Conservation (phyloP, 2,113 vertebrate genomes). For the Colossoma macropomum region DNA sequence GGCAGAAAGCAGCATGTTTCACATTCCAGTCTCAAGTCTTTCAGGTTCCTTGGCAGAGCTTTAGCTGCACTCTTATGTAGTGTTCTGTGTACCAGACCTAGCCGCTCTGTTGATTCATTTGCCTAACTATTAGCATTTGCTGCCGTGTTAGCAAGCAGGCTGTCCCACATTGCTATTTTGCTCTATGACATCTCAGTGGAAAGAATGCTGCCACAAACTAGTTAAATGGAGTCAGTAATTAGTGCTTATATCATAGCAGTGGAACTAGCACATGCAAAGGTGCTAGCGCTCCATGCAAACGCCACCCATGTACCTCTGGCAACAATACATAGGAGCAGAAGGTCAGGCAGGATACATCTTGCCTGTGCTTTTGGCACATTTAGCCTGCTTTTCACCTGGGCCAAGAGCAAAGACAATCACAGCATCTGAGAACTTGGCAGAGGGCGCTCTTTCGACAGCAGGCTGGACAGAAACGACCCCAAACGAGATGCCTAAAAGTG, state of each 20-base stretch:
- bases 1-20: slow-evolving; percentile 35
- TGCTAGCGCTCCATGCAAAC: background rate
- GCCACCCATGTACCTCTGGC: background rate
- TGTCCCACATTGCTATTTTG: slow-evolving; percentile 52
- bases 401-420: slow-evolving; percentile 64
- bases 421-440: slow-evolving; percentile 63
- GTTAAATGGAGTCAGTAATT: slow-evolving; percentile 60
- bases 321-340: slow-evolving; percentile 43
- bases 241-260: background rate
- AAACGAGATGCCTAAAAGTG: slow-evolving; percentile 30
- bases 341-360: slow-evolving; percentile 70
- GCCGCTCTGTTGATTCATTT: slow-evolving; percentile 55
- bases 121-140: slow-evolving; percentile 61
- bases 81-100: slow-evolving; percentile 31
- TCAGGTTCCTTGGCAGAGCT: slow-evolving; percentile 52
- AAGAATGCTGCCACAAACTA: slow-evolving; percentile 63
- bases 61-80: slow-evolving; percentile 5
- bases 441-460: slow-evolving; percentile 26
- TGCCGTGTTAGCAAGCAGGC: slow-evolving; percentile 55
- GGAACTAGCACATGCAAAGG: slow-evolving; percentile 1
- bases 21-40: slow-evolving; percentile 46
- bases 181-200: slow-evolving; percentile 67
- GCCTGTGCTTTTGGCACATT: slow-evolving; percentile 61
- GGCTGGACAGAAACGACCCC: slow-evolving; percentile 55
- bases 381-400: slow-evolving; percentile 49